phyloP scores from a whole-genome alignment of 1,140 invertebrate species.

The Akabosia matsudoensis region DNA sequence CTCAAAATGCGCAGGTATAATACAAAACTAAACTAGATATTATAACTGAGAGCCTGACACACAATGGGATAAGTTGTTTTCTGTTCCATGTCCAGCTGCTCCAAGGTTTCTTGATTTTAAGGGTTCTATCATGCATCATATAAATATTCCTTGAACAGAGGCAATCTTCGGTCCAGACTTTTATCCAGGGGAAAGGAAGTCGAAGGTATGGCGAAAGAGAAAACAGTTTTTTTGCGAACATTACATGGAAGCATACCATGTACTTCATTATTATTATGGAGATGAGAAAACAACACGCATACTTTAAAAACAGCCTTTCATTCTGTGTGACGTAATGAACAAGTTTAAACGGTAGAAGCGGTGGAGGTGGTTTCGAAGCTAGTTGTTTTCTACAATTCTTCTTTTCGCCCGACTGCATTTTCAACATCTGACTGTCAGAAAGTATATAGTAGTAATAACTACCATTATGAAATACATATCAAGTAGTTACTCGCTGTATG shows the following conservation, averaged over 20 bases:
- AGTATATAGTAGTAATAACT: background rate
- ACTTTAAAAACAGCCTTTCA: background rate
- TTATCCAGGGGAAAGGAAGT: too few species aligned
- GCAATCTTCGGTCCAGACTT: too few species aligned
- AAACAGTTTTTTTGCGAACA: background rate
- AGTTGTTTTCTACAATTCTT: background rate
- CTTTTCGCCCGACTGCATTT: background rate
- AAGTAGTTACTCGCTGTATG: background rate
- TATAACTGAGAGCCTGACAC: too few species aligned
- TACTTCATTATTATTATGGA: background rate
- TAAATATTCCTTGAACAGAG: too few species aligned
- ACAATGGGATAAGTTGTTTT: too few species aligned
- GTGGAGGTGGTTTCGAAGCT: background rate
- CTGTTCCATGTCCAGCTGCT: too few species aligned
- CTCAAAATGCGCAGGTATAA: too few species aligned
- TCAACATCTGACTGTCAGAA: background rate
- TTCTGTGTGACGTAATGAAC: slow-evolving; percentile 12
- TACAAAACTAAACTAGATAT: too few species aligned
- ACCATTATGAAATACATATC: background rate
- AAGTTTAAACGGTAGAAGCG: background rate
- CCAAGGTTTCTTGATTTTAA: too few species aligned
- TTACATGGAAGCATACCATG: background rate
- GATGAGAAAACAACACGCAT: background rate
- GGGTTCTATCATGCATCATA: too few species aligned
- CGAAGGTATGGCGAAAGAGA: background rate